Percentiles rank a stretch among this genome's conserved stretches.
phyloP scores from a whole-genome alignment of 2,888 invertebrate species.

The Adelphocoris suturalis region DNA sequence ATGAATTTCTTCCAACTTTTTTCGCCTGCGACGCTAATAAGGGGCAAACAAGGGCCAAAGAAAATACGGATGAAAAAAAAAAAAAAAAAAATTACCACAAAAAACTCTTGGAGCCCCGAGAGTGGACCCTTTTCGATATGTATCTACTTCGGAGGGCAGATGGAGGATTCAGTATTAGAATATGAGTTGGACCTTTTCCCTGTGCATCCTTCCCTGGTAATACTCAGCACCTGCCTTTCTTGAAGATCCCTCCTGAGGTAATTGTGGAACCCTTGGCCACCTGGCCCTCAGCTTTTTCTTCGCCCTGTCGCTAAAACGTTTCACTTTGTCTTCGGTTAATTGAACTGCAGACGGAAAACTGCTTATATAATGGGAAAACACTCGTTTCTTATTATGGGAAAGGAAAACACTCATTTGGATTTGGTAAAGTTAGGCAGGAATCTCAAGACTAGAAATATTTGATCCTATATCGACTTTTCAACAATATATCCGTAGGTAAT shows the following conservation, averaged over 20 bases:
- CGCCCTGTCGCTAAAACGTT: background rate
- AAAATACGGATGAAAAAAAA: conserved; percentile 25
- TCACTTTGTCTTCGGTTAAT: background rate
- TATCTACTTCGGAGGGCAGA: conserved; percentile 45
- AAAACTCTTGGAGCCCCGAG: conserved; percentile 14
- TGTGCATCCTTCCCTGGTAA: conserved; percentile 42
- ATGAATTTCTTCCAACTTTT: conserved; percentile 46
- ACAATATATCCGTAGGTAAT: too few relatives aligned
- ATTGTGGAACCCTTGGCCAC: conserved; percentile 35
- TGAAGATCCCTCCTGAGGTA: conserved; percentile 15
- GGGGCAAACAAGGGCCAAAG: conserved; percentile 39
- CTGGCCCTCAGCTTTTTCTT: conserved; percentile 15
- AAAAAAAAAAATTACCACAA: conserved; percentile 38
- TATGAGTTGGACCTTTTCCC: conserved; percentile 43
- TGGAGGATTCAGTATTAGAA: conserved; percentile 60
- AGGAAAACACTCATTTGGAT: too few relatives aligned
- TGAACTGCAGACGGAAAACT: background rate
- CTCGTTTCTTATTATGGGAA: too few relatives aligned
- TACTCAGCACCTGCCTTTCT: conserved; percentile 53
- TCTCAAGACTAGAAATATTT: too few relatives aligned
- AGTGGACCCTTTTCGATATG: conserved; percentile 49
- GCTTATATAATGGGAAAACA: too few relatives aligned
- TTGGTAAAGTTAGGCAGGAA: too few relatives aligned
- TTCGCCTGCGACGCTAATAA: conserved; percentile 34
- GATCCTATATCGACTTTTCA: too few relatives aligned